Conservation (phyloP, 2,113 vertebrate species). For the Gavia stellata region DNA sequence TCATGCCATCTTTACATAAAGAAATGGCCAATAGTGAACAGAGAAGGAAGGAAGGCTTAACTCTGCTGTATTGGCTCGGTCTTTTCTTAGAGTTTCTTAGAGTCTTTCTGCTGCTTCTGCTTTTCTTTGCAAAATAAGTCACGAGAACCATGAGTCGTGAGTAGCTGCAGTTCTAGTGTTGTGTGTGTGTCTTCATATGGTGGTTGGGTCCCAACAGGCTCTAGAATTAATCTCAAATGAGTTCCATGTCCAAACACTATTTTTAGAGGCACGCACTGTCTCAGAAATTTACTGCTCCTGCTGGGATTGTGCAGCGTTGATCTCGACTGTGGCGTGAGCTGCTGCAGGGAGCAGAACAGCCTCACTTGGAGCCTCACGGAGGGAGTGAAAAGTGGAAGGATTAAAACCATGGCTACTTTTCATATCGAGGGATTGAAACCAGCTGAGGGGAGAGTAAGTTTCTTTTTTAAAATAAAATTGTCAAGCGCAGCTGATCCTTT, state of each 20-base stretch:
- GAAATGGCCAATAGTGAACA: not conserved
- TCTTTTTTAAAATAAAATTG: not conserved
- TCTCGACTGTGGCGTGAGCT: not conserved
- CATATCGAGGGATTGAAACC: not conserved
- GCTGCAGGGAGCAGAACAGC: not conserved
- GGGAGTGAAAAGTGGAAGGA: not conserved
- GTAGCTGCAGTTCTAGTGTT: not conserved
- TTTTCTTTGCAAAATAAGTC: not conserved
- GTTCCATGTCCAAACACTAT: not conserved
- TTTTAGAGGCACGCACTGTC: conserved; percentile 1
- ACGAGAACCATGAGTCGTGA: rapidly evolving
- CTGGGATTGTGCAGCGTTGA: not conserved
- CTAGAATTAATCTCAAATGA: not conserved
- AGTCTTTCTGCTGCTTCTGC: not conserved
- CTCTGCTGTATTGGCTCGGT: not conserved
- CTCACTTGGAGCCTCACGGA: not conserved
- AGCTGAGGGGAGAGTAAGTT: not conserved
- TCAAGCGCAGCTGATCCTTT: not conserved
- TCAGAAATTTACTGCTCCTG: not conserved
- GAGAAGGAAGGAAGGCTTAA: not conserved
- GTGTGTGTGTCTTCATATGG: not conserved
- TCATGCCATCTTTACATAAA: not conserved
- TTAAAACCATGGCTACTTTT: not conserved
- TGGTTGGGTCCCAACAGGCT: not conserved
- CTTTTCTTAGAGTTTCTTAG: not conserved